These are phyloP conservation scores for Drosophila kanapiae DNA, from an alignment of 1,140 invertebrate species.

Conservation along the genomic window DNA sequence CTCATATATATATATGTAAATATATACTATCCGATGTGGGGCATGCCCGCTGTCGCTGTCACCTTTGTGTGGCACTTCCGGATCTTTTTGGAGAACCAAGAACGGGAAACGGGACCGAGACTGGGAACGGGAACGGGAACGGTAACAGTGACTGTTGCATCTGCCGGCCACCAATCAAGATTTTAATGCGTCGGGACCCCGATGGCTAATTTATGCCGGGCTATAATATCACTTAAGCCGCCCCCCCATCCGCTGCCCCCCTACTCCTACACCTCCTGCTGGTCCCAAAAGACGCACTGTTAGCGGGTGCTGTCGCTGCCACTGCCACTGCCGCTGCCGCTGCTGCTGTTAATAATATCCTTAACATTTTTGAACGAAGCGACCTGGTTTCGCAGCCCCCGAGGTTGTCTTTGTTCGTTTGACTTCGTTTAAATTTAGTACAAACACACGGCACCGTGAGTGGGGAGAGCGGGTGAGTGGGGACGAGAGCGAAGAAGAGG, in stretches of 20 bases:
- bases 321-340: neutral
- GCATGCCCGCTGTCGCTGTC: constrained; percentile 27
- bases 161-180: constrained; percentile 77
- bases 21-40: constrained; percentile 25
- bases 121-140: neutral
- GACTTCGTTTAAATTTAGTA: constrained; percentile 43
- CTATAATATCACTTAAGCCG: constrained; percentile 63
- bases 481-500: neutral
- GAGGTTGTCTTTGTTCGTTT: constrained; percentile 23
- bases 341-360: constrained; percentile 36
- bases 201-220: constrained; percentile 62
- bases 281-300: constrained; percentile 6
- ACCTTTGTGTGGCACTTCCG: constrained; percentile 51
- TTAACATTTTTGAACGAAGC: constrained; percentile 36
- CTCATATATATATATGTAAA: neutral
- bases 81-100: neutral
- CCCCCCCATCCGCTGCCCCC: neutral
- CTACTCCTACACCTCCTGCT: neutral
- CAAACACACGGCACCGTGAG: constrained; percentile 5
- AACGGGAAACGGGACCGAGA: neutral
- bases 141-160: constrained; percentile 46
- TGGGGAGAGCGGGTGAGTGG: neutral
- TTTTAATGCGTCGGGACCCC: constrained; percentile 57
- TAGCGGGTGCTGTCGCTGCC: constrained; percentile 7
- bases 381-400: constrained; percentile 45